Base-by-base conservation (phyloP, 2,113 vertebrate species). In the Malurus elegans region DNA sequence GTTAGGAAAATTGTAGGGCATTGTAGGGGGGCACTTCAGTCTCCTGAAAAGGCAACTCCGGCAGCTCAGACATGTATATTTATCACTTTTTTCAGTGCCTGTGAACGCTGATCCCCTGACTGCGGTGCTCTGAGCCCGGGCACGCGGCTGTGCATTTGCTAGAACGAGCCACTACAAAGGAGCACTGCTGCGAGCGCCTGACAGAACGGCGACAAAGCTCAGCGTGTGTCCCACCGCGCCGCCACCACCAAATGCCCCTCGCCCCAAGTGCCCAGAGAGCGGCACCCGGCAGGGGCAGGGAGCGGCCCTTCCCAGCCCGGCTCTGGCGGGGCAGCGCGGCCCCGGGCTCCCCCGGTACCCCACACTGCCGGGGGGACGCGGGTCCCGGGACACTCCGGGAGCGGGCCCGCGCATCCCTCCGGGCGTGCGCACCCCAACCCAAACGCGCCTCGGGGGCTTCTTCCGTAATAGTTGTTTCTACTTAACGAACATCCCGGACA, bases 231-330 rank as follows among this genome's bases (percentile, higher is more conserved):
- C 48, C 3, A 6, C 2, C 24, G 17, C 61, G 28, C 23, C 4
- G 42, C 62, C 92, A 9, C n/a, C 44, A 8, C 0, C 4, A 8
- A 10, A 34, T 48, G 34, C 38, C 42, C 1, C 51, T 2, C 0
- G 7, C 14, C 48, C 5, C 13, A 8, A 2, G 24, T 0, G 6
- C 34, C 19, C 56, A 0, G 45, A 3, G 12, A 15, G 32, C 32
- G 2, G 21, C 51, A 13, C 4, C 19, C 4, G 3, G 53, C 4
- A 31, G 28, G 14, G 18, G 1, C 2, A 19, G 16, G 5, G 40
- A 34, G 25, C 5, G 7, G 1, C 5, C 38, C 50, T 44, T 1
- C 8, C 47, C 64, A 12, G 44, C 2, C 48, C 2, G 2, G 50
- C 25, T 29, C 53, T 1, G 26, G 3, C 26, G 4, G 29, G 36